Conservation (phyloP, 2,113 vertebrate genomes). For the Rhineura floridana region DNA sequence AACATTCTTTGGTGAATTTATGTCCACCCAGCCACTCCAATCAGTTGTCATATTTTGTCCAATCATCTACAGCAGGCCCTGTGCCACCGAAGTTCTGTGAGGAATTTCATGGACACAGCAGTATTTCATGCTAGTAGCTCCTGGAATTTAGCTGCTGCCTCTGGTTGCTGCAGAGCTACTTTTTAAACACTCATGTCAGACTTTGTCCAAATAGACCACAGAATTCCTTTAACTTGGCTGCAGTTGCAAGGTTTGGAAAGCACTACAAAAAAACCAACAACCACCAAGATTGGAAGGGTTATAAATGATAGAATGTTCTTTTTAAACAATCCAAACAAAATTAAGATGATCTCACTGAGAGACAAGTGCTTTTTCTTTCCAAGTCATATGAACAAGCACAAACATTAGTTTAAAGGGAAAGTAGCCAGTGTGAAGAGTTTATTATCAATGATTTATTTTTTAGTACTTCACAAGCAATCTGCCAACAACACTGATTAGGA, state of each 20-base stretch:
- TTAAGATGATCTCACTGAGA: slow-evolving; percentile 25
- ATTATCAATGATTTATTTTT: neutral
- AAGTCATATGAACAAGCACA: neutral
- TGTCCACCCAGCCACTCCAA: neutral
- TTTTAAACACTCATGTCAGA: slow-evolving; percentile 56
- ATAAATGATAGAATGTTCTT: neutral
- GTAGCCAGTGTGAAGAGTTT: neutral
- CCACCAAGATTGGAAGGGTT: slow-evolving; percentile 32
- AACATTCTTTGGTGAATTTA: neutral
- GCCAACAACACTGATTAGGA: neutral
- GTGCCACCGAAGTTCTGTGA: neutral
- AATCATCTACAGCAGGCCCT: neutral
- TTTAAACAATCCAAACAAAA: slow-evolving; percentile 4
- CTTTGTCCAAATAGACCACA: slow-evolving; percentile 57
- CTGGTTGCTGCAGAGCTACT: slow-evolving; percentile 40
- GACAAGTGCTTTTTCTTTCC: slow-evolving; percentile 21
- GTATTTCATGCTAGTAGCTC: slow-evolving; percentile 12
- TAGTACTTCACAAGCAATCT: neutral
- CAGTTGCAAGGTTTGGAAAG: slow-evolving; percentile 54
- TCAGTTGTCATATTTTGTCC: slow-evolving; percentile 9
- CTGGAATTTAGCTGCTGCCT: slow-evolving; percentile 30
- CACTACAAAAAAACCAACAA: slow-evolving; percentile 44
- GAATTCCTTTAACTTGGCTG: slow-evolving; percentile 52
- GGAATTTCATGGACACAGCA: slow-evolving; percentile 45
- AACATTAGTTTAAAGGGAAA: slow-evolving; percentile 30